Evolutionary conservation across 2,888 invertebrate genomes (phyloP).

Genomic region (Pachydiplax longipennis): DNA sequence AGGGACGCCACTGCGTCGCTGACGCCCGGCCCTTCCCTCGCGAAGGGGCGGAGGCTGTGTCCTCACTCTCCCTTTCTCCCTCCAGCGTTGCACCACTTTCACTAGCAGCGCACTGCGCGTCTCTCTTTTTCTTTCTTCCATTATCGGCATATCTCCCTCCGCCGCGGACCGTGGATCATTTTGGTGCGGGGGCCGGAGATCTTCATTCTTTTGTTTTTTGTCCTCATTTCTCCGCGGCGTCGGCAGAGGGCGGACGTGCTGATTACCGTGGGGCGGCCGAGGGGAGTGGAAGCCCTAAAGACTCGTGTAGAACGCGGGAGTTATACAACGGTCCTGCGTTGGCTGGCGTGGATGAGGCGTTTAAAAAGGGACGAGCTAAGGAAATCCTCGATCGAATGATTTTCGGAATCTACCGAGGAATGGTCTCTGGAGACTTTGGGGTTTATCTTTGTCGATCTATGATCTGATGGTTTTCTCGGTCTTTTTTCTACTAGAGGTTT

Average conservation of each 20-base stretch:
- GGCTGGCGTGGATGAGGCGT: no score
- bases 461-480: no score
- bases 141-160: neutral
- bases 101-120: constrained; percentile 52
- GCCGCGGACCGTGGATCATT: constrained; percentile 26
- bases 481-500: no score
- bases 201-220: neutral
- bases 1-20: constrained; percentile 55
- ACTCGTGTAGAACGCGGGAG: no score
- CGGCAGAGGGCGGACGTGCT: neutral
- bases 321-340: no score
- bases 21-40: constrained; percentile 53
- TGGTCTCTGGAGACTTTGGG: no score
- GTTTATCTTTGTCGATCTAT: no score
- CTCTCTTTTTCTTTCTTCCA: neutral
- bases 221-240: neutral
- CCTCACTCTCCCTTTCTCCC: constrained; percentile 47
- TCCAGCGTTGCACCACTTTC: constrained; percentile 21
- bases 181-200: neutral
- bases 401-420: no score
- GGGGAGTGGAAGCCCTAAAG: neutral
- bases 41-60: neutral
- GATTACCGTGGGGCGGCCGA: neutral
- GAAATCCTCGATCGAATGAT: no score
- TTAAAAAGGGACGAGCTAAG: no score